These are phyloP conservation scores for Archaeoteleia sp. DNA, from an alignment of 2,888 invertebrate species.

Conservation along the genomic window DNA sequence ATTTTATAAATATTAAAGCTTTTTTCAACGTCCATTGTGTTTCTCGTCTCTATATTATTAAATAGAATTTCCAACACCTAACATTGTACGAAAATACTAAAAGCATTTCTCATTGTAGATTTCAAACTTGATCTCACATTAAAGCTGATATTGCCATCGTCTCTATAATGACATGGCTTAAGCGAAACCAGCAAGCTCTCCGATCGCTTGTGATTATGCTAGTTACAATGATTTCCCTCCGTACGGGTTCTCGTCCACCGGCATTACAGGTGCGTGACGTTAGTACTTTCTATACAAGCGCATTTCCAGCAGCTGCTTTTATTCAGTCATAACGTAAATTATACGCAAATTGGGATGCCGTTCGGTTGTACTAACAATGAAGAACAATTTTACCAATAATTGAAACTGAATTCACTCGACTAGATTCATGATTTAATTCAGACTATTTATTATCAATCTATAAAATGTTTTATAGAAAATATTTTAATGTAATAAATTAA, in stretches of 20 bases:
- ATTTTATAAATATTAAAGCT: no score
- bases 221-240: conserved; percentile 47
- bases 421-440: no score
- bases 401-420: no score
- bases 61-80: no score
- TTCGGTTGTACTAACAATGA: conserved; percentile 56
- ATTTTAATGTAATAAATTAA: no score
- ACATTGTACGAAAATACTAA: conserved; percentile 16
- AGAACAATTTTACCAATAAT: conserved; percentile 59
- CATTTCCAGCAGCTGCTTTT: conserved; percentile 52
- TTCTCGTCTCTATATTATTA: no score
- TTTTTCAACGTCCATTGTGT: no score
- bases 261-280: conserved; percentile 46
- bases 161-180: conserved; percentile 49
- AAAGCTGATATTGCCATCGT: conserved; percentile 50
- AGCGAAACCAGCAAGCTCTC: conserved; percentile 44
- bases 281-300: conserved; percentile 27
- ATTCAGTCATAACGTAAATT: conserved; percentile 64
- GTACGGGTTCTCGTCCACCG: conserved; percentile 40
- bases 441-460: no score
- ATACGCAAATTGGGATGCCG: conserved; percentile 64
- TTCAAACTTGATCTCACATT: conserved; percentile 49
- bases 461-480: no score
- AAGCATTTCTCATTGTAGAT: conserved; percentile 41
- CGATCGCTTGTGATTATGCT: conserved; percentile 51